Evolutionary conservation across 2,113 vertebrate species (phyloP).

Genomic region (Macrotus californicus): DNA sequence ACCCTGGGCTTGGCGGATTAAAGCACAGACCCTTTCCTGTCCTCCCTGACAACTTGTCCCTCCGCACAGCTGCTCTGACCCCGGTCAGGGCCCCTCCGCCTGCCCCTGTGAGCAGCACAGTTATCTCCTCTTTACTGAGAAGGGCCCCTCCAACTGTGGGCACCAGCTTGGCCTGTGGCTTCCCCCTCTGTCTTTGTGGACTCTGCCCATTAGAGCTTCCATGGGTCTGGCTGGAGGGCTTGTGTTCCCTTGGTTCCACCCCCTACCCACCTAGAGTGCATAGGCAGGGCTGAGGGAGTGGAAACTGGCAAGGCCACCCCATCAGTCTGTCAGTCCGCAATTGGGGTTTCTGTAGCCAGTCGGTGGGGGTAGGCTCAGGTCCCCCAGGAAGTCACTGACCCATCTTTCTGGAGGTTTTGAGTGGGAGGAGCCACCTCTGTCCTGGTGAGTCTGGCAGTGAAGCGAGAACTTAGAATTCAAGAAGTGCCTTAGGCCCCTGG

Average conservation of each 20-base stretch:
- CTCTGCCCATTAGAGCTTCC: not conserved
- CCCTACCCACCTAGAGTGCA: not conserved
- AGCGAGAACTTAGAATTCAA: not conserved
- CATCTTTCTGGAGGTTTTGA: not conserved
- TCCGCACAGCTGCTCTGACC: not conserved
- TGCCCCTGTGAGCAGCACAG: not conserved
- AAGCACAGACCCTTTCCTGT: not conserved
- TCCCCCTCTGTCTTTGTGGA: not conserved
- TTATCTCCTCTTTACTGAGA: not conserved
- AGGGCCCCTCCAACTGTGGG: not conserved
- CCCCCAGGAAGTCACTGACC: not conserved
- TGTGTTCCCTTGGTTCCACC: not conserved
- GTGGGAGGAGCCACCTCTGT: not conserved
- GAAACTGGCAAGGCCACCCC: not conserved
- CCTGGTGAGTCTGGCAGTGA: not conserved
- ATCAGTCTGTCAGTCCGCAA: not conserved
- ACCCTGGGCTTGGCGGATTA: not conserved
- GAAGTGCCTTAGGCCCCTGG: not conserved
- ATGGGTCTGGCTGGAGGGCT: not conserved
- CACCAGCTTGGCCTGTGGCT: rapidly evolving
- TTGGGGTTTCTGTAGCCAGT: not conserved
- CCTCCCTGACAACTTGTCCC: not conserved
- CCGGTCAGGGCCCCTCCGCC: not conserved
- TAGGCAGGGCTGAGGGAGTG: not conserved
- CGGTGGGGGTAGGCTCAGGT: not conserved